These are phyloP conservation scores for Mesopsocus fuscifrons DNA, from an alignment of 2,888 invertebrate species.

Conservation along the genomic window DNA sequence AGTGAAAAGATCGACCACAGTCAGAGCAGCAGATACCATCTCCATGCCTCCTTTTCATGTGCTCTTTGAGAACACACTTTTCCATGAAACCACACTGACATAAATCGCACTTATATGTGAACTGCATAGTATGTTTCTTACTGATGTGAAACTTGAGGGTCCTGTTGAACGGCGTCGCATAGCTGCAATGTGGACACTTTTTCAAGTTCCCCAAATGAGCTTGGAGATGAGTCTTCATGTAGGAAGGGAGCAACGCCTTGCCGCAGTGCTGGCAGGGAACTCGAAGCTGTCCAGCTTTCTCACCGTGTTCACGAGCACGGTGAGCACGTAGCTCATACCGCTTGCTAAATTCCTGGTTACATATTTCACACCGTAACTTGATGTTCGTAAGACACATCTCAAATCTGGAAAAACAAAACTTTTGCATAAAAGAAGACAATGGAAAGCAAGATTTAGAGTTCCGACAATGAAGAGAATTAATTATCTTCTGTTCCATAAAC, in stretches of 20 bases:
- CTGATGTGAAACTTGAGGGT: background rate
- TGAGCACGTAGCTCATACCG: background rate
- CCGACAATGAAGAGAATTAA: no score
- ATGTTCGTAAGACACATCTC: background rate
- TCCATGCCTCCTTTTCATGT: background rate
- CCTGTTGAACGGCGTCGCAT: background rate
- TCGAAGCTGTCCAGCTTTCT: background rate
- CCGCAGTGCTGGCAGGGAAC: background rate
- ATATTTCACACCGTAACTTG: background rate
- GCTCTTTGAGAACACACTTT: background rate
- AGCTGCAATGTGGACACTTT: background rate
- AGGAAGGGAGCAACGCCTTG: background rate
- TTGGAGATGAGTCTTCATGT: background rate
- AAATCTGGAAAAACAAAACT: no score
- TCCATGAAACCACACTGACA: conserved; percentile 1
- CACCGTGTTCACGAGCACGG: background rate
- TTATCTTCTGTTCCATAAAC: no score
- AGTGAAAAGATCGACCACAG: background rate
- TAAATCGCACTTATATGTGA: background rate
- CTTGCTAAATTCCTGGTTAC: background rate
- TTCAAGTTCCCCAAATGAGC: background rate
- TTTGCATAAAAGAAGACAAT: no score
- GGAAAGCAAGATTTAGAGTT: no score
- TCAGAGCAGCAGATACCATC: background rate
- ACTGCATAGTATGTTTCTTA: background rate